Base-by-base conservation (phyloP, 2,797 vertebrate genomes). In the Scomberomorus guttatus region DNA sequence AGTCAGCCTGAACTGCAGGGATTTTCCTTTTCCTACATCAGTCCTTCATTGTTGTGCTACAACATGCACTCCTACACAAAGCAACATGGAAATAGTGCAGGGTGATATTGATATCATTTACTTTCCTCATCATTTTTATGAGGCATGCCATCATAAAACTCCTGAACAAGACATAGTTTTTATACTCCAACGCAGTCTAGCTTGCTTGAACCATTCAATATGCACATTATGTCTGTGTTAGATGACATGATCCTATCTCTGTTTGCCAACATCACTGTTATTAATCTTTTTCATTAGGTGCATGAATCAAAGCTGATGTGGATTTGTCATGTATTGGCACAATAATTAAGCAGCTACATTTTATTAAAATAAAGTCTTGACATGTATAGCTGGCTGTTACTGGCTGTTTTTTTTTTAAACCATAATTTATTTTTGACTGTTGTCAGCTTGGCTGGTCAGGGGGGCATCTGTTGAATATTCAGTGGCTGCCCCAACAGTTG, bases 381-480 rank as follows among this genome's bases (percentile, higher is more conserved):
- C 10, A 4, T 46, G 14, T 29, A 18, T 17, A 27, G 39, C 29
- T 63, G 51, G 46, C 9, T 24, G 5, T 22, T 54, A 22, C n/a
- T 46, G 7, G 55, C 54, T n/a, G 52, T 57, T n/a, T 22, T 11
- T 39, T 42, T 42, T 42, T 42, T 1, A 13, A 42, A 46, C 22
- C 57, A 25, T 61, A 17, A 77, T 51, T 77, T 63, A 52, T 77
- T 55, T 56, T 11, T 7, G 57, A 44, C 79, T 78, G 73, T 78
- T 64, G 15, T 46, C 58, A 10, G 10, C 63, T 64, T 18, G 65
- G 58, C 72, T 20, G 56, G n/a, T 76, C 67, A 51, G 44, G 37
- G 11, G 52, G 60, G 14, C 62, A 25, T 80, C 70, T 79, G 63
- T 72, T 90, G 82, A 87, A 93, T 93, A 92, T 93, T 91, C 81